These are phyloP conservation scores for Helobdella robusta DNA, from an alignment of 2,888 invertebrate species.

Conservation along the genomic window DNA sequence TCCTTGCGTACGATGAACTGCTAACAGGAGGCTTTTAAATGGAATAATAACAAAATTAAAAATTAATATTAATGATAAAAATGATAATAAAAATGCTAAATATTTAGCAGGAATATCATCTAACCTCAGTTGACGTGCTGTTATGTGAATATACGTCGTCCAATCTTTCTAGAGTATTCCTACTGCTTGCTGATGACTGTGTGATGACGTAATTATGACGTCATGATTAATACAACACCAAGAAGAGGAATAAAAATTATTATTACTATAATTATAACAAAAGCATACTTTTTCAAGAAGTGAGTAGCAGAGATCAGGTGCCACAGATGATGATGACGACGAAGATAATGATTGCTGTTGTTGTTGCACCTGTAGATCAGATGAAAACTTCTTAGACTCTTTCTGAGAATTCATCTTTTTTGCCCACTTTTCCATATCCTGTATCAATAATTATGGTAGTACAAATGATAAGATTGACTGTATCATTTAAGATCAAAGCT, in stretches of 20 bases:
- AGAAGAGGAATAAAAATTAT: too few relatives aligned
- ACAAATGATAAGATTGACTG: neutral
- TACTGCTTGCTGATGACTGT: too few relatives aligned
- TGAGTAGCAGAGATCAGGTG: neutral
- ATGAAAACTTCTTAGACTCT: slow-evolving; percentile 54
- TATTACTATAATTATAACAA: too few relatives aligned
- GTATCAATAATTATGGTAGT: neutral
- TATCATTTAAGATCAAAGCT: neutral
- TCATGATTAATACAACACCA: too few relatives aligned
- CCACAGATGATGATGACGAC: neutral
- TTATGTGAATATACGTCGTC: neutral
- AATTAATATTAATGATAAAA: too few relatives aligned
- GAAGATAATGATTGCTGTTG: neutral
- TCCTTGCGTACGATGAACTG: too few relatives aligned
- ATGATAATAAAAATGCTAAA: too few relatives aligned
- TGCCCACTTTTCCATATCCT: slow-evolving; percentile 87
- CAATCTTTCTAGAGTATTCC: too few relatives aligned
- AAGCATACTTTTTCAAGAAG: slow-evolving; percentile 1
- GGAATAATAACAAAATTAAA: too few relatives aligned
- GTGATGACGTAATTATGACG: too few relatives aligned
- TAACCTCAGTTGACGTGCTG: neutral
- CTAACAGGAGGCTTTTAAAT: too few relatives aligned
- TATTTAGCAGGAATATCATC: too few relatives aligned
- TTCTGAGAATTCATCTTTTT: slow-evolving; percentile 83
- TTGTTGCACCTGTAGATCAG: slow-evolving; percentile 33